Evolutionary conservation across 2,113 vertebrate species (phyloP).

Genomic region (Equus przewalskii): DNA sequence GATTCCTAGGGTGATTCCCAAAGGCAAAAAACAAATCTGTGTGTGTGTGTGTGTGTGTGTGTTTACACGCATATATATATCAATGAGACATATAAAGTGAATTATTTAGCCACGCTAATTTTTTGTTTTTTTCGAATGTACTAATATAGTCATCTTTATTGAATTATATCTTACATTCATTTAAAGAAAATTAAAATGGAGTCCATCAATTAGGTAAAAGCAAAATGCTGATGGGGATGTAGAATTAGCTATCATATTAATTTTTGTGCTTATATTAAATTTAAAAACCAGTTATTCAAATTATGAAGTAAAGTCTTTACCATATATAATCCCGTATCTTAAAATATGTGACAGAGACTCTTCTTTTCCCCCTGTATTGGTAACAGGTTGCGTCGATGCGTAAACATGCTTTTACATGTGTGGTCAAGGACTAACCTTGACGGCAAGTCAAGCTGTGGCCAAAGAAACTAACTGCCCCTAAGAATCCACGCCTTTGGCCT

Average conservation of each 20-base stretch:
- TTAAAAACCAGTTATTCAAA: background rate
- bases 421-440: background rate
- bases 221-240: background rate
- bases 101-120: background rate
- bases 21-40: background rate
- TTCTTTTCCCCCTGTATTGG: background rate
- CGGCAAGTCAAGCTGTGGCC: background rate
- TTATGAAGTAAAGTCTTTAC: background rate
- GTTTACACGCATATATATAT: background rate
- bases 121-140: background rate
- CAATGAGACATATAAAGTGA: background rate
- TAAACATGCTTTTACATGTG: background rate
- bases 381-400: background rate
- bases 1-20: background rate
- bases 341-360: background rate
- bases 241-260: background rate
- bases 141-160: background rate
- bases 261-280: conserved; percentile 26
- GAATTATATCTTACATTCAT: background rate
- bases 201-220: background rate
- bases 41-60: background rate
- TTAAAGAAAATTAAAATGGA: conserved; percentile 18
- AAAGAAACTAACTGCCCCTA: background rate
- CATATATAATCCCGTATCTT: background rate
- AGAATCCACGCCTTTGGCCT: background rate